phyloP scores from a whole-genome alignment of 2,113 vertebrate species.

The Calidris pugnax region DNA sequence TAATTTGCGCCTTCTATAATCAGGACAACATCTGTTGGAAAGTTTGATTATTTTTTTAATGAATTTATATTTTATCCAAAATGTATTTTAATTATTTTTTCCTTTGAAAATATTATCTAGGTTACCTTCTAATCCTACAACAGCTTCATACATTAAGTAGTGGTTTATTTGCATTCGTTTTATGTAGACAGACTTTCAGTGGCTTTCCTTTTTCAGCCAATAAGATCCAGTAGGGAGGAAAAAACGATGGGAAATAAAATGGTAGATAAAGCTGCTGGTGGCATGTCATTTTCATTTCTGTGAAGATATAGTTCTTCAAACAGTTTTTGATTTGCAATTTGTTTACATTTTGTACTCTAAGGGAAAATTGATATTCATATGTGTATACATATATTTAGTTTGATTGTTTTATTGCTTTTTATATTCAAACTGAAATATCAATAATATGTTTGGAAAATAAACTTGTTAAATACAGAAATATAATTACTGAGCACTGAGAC shows the following conservation, averaged over 20 bases:
- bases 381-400: neutral
- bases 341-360: neutral
- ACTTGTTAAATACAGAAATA: neutral
- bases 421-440: neutral
- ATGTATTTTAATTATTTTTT: neutral
- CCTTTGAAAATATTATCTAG: neutral
- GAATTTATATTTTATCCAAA: neutral
- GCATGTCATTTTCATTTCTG: neutral
- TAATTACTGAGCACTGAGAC: neutral
- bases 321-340: neutral
- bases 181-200: neutral
- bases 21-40: neutral
- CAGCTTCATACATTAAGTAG: neutral
- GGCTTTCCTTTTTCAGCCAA: neutral
- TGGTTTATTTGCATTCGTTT: neutral
- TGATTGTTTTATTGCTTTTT: neutral
- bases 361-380: neutral
- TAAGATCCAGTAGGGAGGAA: neutral
- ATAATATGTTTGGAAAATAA: neutral
- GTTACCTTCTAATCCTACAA: neutral
- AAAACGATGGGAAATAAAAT: neutral
- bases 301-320: neutral
- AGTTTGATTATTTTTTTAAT: neutral
- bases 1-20: neutral
- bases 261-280: neutral